phyloP scores from a whole-genome alignment of 2,113 vertebrate genomes.

The Plecturocebus donacophilus region DNA sequence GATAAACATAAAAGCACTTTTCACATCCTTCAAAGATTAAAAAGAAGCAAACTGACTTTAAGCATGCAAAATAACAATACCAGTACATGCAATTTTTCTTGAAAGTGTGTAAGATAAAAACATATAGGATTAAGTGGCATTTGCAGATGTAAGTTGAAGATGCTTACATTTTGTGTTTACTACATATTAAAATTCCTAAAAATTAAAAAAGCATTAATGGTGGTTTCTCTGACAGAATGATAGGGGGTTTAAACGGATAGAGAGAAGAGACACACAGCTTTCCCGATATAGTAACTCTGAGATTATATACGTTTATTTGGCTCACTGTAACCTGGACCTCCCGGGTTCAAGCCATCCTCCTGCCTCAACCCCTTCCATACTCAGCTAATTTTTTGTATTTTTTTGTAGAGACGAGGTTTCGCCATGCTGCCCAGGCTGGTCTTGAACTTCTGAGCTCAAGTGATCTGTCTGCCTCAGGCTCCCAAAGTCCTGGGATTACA shows the following conservation, averaged over 20 bases:
- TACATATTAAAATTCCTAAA: not conserved
- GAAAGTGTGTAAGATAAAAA: not conserved
- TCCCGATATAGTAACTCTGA: not conserved
- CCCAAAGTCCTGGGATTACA: too few species aligned
- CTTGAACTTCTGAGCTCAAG: too few species aligned
- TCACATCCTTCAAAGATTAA: slow-evolving; percentile 17
- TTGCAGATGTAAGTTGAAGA: not conserved
- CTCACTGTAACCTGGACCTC: too few species aligned
- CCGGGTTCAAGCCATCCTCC: too few species aligned
- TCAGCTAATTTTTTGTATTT: too few species aligned
- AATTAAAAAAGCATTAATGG: not conserved
- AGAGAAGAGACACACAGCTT: not conserved
- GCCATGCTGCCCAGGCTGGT: too few species aligned
- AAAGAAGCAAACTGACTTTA: not conserved
- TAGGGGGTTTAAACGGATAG: not conserved
- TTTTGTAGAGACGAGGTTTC: too few species aligned
- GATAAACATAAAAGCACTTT: not conserved
- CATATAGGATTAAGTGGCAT: not conserved
- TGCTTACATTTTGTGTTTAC: not conserved
- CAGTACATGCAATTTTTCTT: not conserved
- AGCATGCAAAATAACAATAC: slow-evolving; percentile 9
- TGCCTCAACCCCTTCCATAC: too few species aligned
- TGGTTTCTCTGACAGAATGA: not conserved
- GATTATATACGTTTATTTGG: too few species aligned
- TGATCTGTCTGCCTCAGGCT: too few species aligned